Conservation (phyloP, 2,888 invertebrate species). For the Dryomyza anilis region DNA sequence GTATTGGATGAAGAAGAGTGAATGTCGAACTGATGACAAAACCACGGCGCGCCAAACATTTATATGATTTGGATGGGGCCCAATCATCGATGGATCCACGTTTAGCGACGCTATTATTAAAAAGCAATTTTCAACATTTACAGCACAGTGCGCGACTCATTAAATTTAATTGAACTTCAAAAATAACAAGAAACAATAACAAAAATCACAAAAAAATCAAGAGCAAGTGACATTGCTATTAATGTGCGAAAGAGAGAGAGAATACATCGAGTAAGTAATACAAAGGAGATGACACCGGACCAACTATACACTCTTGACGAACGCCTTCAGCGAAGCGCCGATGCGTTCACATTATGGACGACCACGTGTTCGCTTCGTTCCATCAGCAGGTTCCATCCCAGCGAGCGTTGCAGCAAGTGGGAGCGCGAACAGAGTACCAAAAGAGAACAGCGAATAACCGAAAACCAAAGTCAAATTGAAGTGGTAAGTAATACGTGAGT, state of each 20-base stretch:
- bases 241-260: not conserved
- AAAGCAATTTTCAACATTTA: too few relatives aligned
- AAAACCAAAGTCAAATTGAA: not conserved
- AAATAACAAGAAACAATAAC: conserved; percentile 7
- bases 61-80: conserved; percentile 45
- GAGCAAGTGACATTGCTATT: not conserved
- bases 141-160: not conserved
- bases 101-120: too few relatives aligned
- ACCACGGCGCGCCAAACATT: conserved; percentile 40
- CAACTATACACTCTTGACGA: not conserved
- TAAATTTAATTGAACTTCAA: conserved; percentile 46
- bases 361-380: not conserved
- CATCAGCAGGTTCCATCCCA: not conserved
- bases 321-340: not conserved
- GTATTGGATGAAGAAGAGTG: conserved; percentile 40
- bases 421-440: not conserved
- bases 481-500: not conserved
- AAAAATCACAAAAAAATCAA: not conserved
- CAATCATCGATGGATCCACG: not conserved
- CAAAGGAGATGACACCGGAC: not conserved
- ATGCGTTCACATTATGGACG: not conserved
- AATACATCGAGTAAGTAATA: too few relatives aligned
- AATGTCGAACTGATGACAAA: conserved; percentile 46
- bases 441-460: not conserved
- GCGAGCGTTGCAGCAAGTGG: not conserved